phyloP scores from a whole-genome alignment of 2,888 invertebrate genomes.

The Synergus japonicus region DNA sequence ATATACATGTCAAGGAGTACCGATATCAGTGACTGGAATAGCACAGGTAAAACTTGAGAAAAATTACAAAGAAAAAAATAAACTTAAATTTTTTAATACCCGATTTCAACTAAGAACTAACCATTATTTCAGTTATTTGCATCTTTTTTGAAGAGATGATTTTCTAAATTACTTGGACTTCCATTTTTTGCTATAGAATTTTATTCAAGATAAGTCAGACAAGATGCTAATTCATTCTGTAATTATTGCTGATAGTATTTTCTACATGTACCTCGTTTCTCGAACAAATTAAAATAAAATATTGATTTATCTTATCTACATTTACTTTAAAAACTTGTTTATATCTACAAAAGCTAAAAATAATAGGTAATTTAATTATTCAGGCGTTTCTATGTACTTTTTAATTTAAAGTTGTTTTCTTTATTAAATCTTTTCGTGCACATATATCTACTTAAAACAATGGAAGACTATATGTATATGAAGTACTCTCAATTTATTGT shows the following conservation, averaged over 20 bases:
- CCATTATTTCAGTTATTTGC: too few relatives aligned
- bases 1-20: constrained; percentile 97
- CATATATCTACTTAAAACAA: neutral
- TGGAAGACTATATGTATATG: neutral
- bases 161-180: too few relatives aligned
- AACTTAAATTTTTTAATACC: neutral
- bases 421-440: neutral
- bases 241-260: too few relatives aligned
- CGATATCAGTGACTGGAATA: constrained; percentile 97
- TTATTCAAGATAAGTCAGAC: constrained; percentile 55
- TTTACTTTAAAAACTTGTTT: neutral
- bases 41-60: constrained; percentile 86
- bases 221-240: too few relatives aligned
- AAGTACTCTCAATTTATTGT: neutral
- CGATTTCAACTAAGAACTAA: neutral
- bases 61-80: neutral
- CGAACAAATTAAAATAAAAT: too few relatives aligned
- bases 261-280: too few relatives aligned
- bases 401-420: neutral
- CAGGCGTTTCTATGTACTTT: neutral
- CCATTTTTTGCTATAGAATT: too few relatives aligned
- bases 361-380: neutral
- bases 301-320: neutral
- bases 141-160: too few relatives aligned
- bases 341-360: neutral